These are phyloP conservation scores for Neomicropteryx cornuta DNA, from an alignment of 1,140 invertebrate genomes.

Conservation along the genomic window DNA sequence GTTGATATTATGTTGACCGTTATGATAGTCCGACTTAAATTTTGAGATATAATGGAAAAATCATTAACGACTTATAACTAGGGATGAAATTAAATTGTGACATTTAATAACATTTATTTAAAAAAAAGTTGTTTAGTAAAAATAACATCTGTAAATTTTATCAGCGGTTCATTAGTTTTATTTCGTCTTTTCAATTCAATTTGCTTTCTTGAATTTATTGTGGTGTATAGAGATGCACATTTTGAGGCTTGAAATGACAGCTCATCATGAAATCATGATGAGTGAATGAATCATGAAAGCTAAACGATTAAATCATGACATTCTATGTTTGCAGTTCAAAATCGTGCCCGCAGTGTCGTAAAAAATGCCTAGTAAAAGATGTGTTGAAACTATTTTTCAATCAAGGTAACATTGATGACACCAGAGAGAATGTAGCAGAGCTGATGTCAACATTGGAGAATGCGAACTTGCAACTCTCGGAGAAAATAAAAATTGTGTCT, in stretches of 20 bases:
- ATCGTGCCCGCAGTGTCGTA: slow-evolving; percentile 45
- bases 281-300: neutral
- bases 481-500: too few relatives aligned
- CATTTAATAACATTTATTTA: too few relatives aligned
- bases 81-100: too few relatives aligned
- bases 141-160: neutral
- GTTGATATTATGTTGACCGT: too few relatives aligned
- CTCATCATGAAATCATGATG: neutral
- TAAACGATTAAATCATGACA: neutral
- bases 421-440: too few relatives aligned
- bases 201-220: slow-evolving; percentile 9
- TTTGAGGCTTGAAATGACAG: slow-evolving; percentile 6
- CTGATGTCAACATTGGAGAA: too few relatives aligned
- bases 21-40: too few relatives aligned
- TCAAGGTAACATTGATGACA: slow-evolving; percentile 24
- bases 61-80: too few relatives aligned
- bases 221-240: too few relatives aligned
- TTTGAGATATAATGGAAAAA: too few relatives aligned
- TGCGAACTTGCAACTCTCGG: too few relatives aligned
- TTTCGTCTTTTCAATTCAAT: neutral
- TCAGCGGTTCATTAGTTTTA: neutral
- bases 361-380: slow-evolving; percentile 27
- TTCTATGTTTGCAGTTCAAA: slow-evolving; percentile 30
- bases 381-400: slow-evolving; percentile 41
- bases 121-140: too few relatives aligned